A percentile compares a stretch with the other conserved stretches of the same genome.
phyloP scores from a whole-genome alignment of 2,797 vertebrate genomes.

The Coilia nasus region DNA sequence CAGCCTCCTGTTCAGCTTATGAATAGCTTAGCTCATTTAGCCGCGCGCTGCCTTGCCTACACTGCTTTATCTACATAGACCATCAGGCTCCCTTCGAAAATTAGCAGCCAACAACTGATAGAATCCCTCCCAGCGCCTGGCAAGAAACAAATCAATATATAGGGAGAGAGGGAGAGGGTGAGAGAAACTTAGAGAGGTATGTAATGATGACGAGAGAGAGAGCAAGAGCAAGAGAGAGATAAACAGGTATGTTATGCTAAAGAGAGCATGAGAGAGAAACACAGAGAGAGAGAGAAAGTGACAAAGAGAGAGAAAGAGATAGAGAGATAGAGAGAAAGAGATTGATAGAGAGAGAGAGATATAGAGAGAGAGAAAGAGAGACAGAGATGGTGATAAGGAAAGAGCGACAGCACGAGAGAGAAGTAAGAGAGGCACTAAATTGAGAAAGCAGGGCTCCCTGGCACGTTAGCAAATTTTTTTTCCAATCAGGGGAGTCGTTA shows the following conservation, averaged over 20 bases:
- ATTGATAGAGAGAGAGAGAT: not conserved
- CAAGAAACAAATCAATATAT: not conserved
- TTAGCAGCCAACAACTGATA: not conserved
- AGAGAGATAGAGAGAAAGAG: not conserved
- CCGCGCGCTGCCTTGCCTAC: not conserved
- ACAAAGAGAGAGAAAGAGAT: not conserved
- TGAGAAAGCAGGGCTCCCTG: slow-evolving; percentile 1
- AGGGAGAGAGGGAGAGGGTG: not conserved
- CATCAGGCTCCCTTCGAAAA: not conserved
- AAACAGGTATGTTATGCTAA: too few species aligned
- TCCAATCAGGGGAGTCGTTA: slow-evolving; percentile 16
- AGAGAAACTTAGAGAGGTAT: too few species aligned
- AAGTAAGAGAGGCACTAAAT: not conserved
- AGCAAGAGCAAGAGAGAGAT: not conserved
- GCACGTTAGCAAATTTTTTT: not conserved
- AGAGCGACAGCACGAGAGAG: not conserved
- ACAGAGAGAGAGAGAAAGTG: not conserved
- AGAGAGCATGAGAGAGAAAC: not conserved
- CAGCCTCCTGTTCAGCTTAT: not conserved
- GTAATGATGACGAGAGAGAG: not conserved
- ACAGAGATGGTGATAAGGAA: not conserved
- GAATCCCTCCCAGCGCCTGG: not conserved
- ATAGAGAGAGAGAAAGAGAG: too few species aligned
- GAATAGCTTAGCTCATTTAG: not conserved
- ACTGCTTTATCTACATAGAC: not conserved